phyloP scores from a whole-genome alignment of 2,797 vertebrate genomes.

The Antennarius maculatus region DNA sequence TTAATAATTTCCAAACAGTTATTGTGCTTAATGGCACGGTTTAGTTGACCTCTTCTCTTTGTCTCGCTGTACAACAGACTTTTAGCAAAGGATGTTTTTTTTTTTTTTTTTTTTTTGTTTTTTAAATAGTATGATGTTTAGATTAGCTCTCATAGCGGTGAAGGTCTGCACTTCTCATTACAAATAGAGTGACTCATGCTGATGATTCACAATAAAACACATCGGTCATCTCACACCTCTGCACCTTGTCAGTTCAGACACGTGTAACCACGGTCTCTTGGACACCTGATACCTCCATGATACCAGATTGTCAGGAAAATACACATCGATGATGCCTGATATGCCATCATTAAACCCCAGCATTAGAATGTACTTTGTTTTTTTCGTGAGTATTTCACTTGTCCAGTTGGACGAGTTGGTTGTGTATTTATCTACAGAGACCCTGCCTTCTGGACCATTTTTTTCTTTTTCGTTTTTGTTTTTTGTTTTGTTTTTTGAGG shows the following conservation, averaged over 20 bases:
- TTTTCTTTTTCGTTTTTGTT: no score
- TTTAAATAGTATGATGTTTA: slow-evolving; percentile 3
- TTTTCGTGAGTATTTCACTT: no score
- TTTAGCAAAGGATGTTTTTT: slow-evolving; percentile 8
- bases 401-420: no score
- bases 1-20: slow-evolving; percentile 43
- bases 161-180: not conserved
- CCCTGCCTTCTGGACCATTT: no score
- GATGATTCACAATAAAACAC: slow-evolving; percentile 44
- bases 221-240: slow-evolving; percentile 33
- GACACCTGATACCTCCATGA: not conserved
- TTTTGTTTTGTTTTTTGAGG: no score
- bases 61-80: not conserved
- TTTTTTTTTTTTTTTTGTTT: no score
- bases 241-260: not conserved
- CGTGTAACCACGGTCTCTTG: not conserved
- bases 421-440: no score
- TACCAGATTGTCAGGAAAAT: not conserved
- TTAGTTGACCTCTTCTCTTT: slow-evolving; percentile 31
- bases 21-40: slow-evolving; percentile 29
- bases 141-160: slow-evolving; percentile 11
- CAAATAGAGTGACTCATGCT: slow-evolving; percentile 36
- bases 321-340: not conserved
- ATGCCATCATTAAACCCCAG: not conserved
- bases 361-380: no score